Conservation (phyloP, 2,888 invertebrate species). For the Glaucopsyche alexis region DNA sequence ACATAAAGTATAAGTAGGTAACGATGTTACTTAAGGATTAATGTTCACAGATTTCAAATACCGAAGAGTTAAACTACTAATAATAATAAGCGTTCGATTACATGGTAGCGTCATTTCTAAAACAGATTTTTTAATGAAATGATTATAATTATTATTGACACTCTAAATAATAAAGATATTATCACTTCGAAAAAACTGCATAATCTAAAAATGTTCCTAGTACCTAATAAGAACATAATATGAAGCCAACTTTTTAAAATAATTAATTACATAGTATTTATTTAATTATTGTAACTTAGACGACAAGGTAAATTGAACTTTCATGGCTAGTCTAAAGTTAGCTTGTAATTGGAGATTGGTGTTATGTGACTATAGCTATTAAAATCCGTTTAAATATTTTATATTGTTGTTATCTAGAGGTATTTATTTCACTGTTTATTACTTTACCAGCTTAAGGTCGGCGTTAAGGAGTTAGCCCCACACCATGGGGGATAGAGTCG, state of each 20-base stretch:
- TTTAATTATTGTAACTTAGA: not conserved
- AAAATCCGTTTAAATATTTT: not conserved
- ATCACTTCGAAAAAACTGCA: not conserved
- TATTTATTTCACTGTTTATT: conserved; percentile 59
- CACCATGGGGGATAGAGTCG: not conserved
- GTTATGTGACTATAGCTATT: conserved; percentile 23
- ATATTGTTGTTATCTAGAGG: conserved; percentile 34
- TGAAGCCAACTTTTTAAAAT: not conserved
- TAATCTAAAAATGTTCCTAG: not conserved
- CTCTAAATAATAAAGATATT: not conserved
- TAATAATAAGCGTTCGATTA: conserved; percentile 6
- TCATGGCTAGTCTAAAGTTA: not conserved
- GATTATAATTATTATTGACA: not conserved
- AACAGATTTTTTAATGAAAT: too few species aligned
- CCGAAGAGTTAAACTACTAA: not conserved
- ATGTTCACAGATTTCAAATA: conserved; percentile 13
- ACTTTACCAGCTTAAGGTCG: conserved; percentile 49
- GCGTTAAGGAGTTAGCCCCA: not conserved
- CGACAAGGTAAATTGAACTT: not conserved
- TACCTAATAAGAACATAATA: not conserved
- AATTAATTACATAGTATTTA: not conserved
- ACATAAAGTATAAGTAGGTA: not conserved
- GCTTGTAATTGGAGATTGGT: conserved; percentile 17
- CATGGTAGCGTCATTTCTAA: not conserved
- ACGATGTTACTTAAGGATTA: not conserved